phyloP scores from a whole-genome alignment of 1,140 invertebrate species.

The Sycobia sp. region DNA sequence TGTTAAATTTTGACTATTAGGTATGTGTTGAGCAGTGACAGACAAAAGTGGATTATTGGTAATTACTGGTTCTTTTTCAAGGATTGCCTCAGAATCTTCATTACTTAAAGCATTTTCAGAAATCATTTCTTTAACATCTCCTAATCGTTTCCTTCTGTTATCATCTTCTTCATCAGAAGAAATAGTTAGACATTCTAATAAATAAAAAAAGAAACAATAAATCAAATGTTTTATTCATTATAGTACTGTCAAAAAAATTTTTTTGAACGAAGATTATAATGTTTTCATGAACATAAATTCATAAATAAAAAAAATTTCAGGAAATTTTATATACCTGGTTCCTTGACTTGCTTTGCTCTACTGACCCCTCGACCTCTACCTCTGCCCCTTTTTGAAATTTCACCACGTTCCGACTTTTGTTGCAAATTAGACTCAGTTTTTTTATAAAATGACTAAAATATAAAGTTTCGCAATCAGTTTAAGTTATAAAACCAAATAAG shows the following conservation, averaged over 20 bases:
- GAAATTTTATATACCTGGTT: slow-evolving; percentile 45
- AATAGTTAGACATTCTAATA: slow-evolving; percentile 56
- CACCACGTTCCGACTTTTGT: slow-evolving; percentile 11
- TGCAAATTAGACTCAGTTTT: slow-evolving; percentile 33
- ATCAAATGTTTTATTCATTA: background rate
- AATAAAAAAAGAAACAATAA: background rate
- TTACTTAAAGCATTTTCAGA: slow-evolving; percentile 15
- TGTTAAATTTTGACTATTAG: slow-evolving; percentile 8
- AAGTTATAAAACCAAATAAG: background rate
- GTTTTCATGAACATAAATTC: too few species aligned
- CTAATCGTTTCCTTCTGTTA: slow-evolving; percentile 32
- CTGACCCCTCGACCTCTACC: slow-evolving; percentile 36
- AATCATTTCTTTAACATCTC: slow-evolving; percentile 35
- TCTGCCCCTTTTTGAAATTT: slow-evolving; percentile 36
- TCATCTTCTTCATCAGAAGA: slow-evolving; percentile 59
- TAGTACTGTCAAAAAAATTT: too few species aligned
- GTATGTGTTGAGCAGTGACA: background rate
- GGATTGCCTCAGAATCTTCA: slow-evolving; percentile 49
- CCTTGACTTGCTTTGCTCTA: slow-evolving; percentile 42
- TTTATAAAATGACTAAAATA: slow-evolving; percentile 50
- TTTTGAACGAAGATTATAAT: too few species aligned
- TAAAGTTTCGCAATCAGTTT: slow-evolving; percentile 4
- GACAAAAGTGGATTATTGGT: slow-evolving; percentile 41
- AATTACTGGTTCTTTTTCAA: slow-evolving; percentile 63
- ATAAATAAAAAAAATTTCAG: too few species aligned